Percentiles rank a stretch among this genome's conserved stretches.
These are phyloP conservation scores for Desmophyllum pertusum DNA, from an alignment of 92 coral and sea anemone species.

Conservation along the genomic window DNA sequence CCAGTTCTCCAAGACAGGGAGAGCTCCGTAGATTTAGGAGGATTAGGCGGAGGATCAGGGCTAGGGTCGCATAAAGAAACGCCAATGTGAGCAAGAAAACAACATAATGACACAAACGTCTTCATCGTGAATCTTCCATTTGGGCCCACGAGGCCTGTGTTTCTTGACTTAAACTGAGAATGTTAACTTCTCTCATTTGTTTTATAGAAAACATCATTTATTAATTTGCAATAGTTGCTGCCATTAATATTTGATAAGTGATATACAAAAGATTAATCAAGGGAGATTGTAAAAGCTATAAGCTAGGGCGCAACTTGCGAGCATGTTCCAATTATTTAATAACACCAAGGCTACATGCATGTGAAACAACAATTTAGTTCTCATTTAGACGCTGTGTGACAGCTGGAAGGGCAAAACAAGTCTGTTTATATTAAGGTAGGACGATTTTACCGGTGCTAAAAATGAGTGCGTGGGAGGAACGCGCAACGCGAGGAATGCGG, in stretches of 20 bases:
- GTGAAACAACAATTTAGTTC: not conserved
- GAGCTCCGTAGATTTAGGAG: conserved; percentile 3
- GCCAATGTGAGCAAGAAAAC: not conserved
- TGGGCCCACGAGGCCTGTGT: not conserved
- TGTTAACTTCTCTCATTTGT: not conserved
- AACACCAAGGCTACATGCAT: not conserved
- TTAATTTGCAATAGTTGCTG: not conserved
- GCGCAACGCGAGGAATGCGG: too few relatives aligned
- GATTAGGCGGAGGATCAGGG: too few relatives aligned
- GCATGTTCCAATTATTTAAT: not conserved
- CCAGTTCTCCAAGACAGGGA: not conserved
- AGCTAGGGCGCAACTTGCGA: not conserved
- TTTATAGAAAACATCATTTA: not conserved
- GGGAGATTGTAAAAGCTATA: not conserved
- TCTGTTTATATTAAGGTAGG: not conserved
- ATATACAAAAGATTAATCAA: not conserved
- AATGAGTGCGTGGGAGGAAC: too few relatives aligned
- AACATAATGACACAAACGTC: not conserved
- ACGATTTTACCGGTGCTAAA: too few relatives aligned
- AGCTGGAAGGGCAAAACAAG: not conserved
- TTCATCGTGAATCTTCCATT: not conserved
- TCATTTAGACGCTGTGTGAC: too few relatives aligned
- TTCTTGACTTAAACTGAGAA: not conserved
- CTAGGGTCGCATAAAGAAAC: not conserved
- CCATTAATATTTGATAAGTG: not conserved